These are phyloP conservation scores for Myotis findleyi DNA, from an alignment of 2,797 vertebrate species.

Conservation along the genomic window DNA sequence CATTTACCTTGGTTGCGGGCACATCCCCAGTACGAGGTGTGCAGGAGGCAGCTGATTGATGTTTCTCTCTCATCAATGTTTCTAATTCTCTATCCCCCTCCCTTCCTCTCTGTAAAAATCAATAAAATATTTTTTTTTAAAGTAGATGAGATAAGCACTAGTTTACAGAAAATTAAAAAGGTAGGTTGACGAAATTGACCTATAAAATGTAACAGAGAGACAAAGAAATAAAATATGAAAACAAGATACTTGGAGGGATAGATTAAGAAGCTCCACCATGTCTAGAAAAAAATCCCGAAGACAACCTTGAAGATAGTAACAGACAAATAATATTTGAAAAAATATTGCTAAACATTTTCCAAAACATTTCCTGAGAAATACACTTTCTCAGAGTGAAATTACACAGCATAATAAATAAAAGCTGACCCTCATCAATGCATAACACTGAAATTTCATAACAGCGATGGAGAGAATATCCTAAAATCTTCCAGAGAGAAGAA, in stretches of 20 bases:
- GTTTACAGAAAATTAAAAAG: not conserved
- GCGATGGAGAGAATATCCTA: not conserved
- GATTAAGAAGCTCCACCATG: not conserved
- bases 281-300: not conserved
- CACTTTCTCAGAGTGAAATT: not conserved
- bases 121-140: not conserved
- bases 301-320: not conserved
- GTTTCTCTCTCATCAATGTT: too few relatives aligned
- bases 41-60: too few relatives aligned
- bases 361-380: not conserved
- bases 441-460: not conserved
- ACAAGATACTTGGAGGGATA: not conserved
- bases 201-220: constrained; percentile 7
- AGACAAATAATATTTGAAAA: not conserved
- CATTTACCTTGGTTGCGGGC: too few relatives aligned
- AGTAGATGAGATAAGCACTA: not conserved
- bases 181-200: not conserved
- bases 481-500: not conserved
- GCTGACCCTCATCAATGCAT: not conserved
- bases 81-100: not conserved
- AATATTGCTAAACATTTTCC: not conserved
- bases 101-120: not conserved
- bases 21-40: too few relatives aligned
- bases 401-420: not conserved
- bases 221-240: not conserved